phyloP scores from a whole-genome alignment of 2,797 vertebrate genomes.

The Eleutherodactylus coqui region DNA sequence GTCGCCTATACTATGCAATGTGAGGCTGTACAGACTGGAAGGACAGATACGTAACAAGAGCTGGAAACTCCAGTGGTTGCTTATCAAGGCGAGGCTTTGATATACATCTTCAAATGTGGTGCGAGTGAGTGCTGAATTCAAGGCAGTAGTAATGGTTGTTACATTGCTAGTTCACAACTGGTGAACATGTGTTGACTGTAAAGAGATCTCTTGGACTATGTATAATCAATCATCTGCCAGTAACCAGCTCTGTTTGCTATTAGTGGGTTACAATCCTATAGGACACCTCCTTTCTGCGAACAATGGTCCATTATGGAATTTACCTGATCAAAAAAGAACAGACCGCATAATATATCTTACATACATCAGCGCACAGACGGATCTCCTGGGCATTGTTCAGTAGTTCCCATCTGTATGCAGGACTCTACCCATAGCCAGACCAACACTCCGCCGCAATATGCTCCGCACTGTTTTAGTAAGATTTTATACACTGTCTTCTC shows the following conservation, averaged over 20 bases:
- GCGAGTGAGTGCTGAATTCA: conserved; percentile 36
- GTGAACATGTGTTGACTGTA: conserved; percentile 58
- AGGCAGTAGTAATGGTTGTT: conserved; percentile 40
- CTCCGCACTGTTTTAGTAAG: too few species aligned
- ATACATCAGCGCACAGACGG: neutral
- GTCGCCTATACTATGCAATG: neutral
- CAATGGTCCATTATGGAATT: neutral
- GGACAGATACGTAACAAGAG: neutral
- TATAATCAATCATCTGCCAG: conserved; percentile 53
- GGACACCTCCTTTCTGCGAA: neutral
- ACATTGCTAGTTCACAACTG: conserved; percentile 57
- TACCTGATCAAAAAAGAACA: neutral
- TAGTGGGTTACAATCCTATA: conserved; percentile 26
- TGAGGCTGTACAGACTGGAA: conserved; percentile 11
- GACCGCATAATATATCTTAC: neutral
- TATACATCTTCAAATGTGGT: conserved; percentile 35
- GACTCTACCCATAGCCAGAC: too few species aligned
- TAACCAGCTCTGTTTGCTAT: conserved; percentile 53
- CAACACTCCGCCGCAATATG: too few species aligned
- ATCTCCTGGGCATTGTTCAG: too few species aligned
- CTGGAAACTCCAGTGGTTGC: neutral
- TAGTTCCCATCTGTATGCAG: too few species aligned
- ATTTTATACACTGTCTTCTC: too few species aligned
- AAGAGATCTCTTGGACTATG: conserved; percentile 22
- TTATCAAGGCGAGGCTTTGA: neutral